Conservation (phyloP, 1,140 invertebrate species). For the Lepidurus apus region DNA sequence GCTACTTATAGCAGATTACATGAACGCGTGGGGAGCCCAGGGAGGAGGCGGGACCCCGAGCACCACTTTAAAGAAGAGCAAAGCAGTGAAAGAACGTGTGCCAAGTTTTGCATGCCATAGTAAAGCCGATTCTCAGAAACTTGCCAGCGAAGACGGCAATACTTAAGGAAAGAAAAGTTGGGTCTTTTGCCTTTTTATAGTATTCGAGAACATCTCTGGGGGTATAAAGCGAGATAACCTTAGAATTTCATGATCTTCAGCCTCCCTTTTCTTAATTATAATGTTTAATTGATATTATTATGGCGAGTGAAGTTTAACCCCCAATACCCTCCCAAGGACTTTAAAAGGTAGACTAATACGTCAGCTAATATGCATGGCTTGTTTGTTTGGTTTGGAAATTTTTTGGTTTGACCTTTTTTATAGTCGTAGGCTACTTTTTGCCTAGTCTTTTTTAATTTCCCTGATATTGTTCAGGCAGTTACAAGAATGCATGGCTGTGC, state of each 20-base stretch:
- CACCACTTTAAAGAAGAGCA: background rate
- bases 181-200: background rate
- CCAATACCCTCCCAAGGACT: background rate
- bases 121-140: constrained; percentile 2
- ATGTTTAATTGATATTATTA: constrained; percentile 1
- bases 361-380: constrained; percentile 8
- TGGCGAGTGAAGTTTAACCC: background rate
- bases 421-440: constrained; percentile 15
- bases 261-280: background rate
- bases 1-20: constrained; percentile 88
- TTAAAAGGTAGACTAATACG: background rate
- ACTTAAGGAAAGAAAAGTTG: background rate
- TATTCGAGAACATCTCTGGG: background rate
- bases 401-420: background rate
- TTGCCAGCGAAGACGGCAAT: constrained; percentile 5
- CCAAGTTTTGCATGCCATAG: constrained; percentile 18
- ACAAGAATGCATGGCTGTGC: constrained; percentile 11
- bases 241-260: constrained; percentile 1
- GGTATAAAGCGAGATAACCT: background rate
- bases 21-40: constrained; percentile 68
- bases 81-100: constrained; percentile 13
- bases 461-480: background rate
- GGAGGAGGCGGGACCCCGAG: background rate
- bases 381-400: background rate
- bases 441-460: constrained; percentile 9